Conservation (phyloP, 2,888 invertebrate species). For the Eudasyphora cyanicolor region DNA sequence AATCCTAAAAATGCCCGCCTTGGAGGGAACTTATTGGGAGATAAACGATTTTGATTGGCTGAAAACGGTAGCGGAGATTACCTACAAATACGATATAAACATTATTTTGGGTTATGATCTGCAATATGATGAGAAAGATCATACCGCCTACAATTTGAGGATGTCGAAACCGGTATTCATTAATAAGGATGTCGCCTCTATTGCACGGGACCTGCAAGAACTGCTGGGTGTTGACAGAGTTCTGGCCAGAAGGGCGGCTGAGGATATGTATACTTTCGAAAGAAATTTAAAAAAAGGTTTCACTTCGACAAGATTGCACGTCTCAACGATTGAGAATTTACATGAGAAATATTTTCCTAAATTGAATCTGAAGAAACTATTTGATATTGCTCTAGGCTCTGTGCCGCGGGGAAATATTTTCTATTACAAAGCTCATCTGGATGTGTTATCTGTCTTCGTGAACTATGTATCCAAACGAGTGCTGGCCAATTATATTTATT, state of each 20-base stretch:
- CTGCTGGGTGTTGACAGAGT: no score
- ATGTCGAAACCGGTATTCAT: no score
- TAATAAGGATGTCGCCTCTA: no score
- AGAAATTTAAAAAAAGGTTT: conserved; percentile 54
- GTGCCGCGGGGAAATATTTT: conserved; percentile 42
- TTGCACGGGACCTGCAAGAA: no score
- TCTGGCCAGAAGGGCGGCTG: no score
- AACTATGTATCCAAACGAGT: conserved; percentile 31
- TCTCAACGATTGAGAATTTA: conserved; percentile 65
- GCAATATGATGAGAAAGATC: not conserved
- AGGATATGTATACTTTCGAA: conserved; percentile 65
- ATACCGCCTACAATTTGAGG: no score
- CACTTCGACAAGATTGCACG: conserved; percentile 47
- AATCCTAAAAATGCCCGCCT: conserved; percentile 74
- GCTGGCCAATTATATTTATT: conserved; percentile 30
- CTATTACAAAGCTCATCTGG: conserved; percentile 45
- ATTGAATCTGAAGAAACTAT: conserved; percentile 41
- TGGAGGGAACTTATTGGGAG: conserved; percentile 60
- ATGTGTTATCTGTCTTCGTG: conserved; percentile 40
- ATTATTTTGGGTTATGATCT: conserved; percentile 42
- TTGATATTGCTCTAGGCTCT: conserved; percentile 62
- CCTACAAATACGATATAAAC: conserved; percentile 71
- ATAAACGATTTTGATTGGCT: conserved; percentile 75
- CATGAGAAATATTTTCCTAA: conserved; percentile 60
- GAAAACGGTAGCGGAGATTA: conserved; percentile 71